A percentile compares a stretch with the other conserved stretches of the same genome.
phyloP scores from a whole-genome alignment of 2,888 invertebrate species.

The Lymantria dispar region DNA sequence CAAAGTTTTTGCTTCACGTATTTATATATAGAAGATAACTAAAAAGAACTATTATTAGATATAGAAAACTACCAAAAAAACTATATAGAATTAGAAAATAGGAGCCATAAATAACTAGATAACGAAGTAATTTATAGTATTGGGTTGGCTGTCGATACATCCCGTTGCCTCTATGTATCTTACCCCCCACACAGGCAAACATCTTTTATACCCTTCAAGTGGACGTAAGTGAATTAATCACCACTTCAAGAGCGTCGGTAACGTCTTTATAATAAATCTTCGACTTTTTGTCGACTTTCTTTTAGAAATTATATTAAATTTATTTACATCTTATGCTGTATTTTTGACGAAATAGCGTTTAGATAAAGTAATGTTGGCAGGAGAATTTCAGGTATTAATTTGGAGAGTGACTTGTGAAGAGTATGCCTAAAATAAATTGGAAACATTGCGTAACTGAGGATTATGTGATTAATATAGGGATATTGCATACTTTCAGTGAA shows the following conservation, averaged over 20 bases:
- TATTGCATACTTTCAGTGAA: too few species aligned
- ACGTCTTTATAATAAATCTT: not conserved
- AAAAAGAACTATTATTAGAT: too few species aligned
- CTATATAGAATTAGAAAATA: constrained; percentile 22
- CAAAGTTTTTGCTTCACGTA: too few species aligned
- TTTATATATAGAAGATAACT: too few species aligned
- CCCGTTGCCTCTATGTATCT: constrained; percentile 7
- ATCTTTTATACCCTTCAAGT: constrained; percentile 1
- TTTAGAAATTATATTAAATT: not conserved
- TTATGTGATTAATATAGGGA: too few species aligned
- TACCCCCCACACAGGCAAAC: constrained; percentile 1
- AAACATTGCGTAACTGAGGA: too few species aligned
- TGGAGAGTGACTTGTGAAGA: too few species aligned
- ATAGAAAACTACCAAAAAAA: not conserved
- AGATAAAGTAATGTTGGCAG: too few species aligned
- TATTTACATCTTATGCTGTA: not conserved
- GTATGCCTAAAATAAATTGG: too few species aligned
- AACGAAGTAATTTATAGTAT: constrained; percentile 34
- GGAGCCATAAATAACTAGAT: constrained; percentile 29
- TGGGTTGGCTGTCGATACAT: constrained; percentile 31
- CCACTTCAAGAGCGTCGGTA: constrained; percentile 1
- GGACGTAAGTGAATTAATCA: constrained; percentile 6
- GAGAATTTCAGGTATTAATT: too few species aligned
- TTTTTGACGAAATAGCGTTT: too few species aligned
- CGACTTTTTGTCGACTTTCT: not conserved